Percentiles rank a stretch among this genome's conserved stretches.
These are phyloP conservation scores for Pelecanoides urinatrix DNA, from an alignment of 2,113 vertebrate species.

Conservation along the genomic window DNA sequence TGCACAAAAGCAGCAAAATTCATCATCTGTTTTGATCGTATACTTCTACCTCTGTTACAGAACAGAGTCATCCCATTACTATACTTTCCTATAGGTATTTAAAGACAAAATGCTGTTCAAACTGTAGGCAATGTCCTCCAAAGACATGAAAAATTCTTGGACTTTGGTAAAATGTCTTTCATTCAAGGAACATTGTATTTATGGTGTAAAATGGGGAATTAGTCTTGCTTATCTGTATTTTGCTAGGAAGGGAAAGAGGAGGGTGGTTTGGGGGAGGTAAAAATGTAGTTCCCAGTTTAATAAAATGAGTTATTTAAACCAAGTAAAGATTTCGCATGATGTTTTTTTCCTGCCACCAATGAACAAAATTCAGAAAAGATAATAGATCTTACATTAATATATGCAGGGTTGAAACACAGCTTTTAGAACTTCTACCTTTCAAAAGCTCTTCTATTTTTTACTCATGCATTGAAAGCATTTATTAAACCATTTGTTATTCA, in stretches of 20 bases:
- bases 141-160: background rate
- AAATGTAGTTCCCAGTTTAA: background rate
- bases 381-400: background rate
- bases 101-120: background rate
- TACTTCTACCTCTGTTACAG: background rate
- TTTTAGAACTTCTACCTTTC: background rate
- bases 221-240: background rate
- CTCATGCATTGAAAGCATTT: background rate
- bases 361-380: background rate
- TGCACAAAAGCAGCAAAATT: background rate
- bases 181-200: background rate
- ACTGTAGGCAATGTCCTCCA: background rate
- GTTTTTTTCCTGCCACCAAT: background rate
- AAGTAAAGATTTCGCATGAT: background rate
- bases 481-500: background rate
- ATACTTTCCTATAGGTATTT: background rate
- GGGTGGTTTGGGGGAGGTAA: background rate
- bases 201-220: background rate
- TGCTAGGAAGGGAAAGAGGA: background rate
- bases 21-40: background rate
- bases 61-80: background rate
- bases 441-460: background rate
- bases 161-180: background rate
- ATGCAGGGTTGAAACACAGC: background rate
- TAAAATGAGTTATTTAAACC: background rate